phyloP scores from a whole-genome alignment of 2,888 invertebrate species.

The Lasius fuliginosus region DNA sequence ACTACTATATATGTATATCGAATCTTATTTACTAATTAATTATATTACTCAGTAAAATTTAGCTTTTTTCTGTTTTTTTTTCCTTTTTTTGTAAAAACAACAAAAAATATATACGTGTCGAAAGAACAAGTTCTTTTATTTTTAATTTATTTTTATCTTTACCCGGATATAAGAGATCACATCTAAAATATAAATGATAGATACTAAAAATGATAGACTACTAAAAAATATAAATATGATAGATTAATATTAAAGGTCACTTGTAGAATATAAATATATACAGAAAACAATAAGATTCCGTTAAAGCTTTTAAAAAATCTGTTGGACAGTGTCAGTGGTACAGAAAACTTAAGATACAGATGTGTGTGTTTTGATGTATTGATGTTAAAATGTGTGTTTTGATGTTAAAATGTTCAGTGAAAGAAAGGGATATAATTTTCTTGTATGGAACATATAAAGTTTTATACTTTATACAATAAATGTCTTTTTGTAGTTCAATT shows the following conservation, averaged over 20 bases:
- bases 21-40: not conserved
- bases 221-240: not conserved
- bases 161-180: not conserved
- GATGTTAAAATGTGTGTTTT: too few species aligned
- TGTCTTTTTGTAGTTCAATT: not conserved
- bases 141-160: not conserved
- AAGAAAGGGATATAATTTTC: not conserved
- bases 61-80: not conserved
- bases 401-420: not conserved
- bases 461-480: not conserved
- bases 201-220: too few species aligned
- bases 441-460: not conserved
- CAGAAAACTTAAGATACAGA: not conserved
- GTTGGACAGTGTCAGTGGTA: not conserved
- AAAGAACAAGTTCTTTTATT: not conserved
- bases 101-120: not conserved
- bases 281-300: not conserved
- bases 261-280: not conserved
- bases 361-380: too few species aligned
- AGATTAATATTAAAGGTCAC: not conserved
- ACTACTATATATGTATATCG: not conserved
- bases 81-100: not conserved
- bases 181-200: not conserved
- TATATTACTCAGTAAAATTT: not conserved
- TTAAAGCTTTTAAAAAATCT: not conserved